Evolutionary conservation across 2,888 invertebrate genomes (phyloP).

Genomic region (Nephrotoma appendiculata): DNA sequence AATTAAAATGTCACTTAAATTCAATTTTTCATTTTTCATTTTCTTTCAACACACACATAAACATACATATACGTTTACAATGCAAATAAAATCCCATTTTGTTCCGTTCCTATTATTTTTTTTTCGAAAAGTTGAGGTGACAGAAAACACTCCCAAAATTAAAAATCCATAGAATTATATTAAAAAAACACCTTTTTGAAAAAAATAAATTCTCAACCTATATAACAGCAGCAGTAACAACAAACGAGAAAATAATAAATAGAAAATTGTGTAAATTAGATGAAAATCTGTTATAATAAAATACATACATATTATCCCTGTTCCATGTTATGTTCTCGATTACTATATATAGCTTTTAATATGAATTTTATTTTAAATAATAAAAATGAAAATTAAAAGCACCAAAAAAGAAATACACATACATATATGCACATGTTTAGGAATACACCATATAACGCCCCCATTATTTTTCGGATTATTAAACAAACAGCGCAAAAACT

Average conservation of each 20-base stretch:
- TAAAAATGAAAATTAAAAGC: neutral
- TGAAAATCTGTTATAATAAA: neutral
- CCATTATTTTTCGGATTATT: too few relatives aligned
- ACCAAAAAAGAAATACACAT: neutral
- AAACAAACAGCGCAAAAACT: too few relatives aligned
- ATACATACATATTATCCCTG: neutral
- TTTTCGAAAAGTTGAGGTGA: neutral
- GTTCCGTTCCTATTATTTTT: neutral
- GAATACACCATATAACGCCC: too few relatives aligned
- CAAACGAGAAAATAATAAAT: neutral
- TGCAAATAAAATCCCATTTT: neutral
- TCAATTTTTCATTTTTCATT: slow-evolving; percentile 1
- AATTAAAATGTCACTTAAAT: slow-evolving; percentile 3
- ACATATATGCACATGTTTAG: neutral
- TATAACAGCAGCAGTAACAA: neutral
- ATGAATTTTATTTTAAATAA: neutral
- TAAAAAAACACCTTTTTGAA: neutral
- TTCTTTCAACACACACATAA: neutral
- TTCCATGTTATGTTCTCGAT: neutral
- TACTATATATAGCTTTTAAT: neutral
- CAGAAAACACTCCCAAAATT: neutral
- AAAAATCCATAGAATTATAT: neutral
- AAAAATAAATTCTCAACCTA: neutral
- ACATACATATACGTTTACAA: neutral
- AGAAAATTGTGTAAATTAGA: neutral